Percentiles rank a stretch among this genome's conserved stretches.
phyloP scores from a whole-genome alignment of 2,797 vertebrate genomes.

The Halcyon chelicuti region DNA sequence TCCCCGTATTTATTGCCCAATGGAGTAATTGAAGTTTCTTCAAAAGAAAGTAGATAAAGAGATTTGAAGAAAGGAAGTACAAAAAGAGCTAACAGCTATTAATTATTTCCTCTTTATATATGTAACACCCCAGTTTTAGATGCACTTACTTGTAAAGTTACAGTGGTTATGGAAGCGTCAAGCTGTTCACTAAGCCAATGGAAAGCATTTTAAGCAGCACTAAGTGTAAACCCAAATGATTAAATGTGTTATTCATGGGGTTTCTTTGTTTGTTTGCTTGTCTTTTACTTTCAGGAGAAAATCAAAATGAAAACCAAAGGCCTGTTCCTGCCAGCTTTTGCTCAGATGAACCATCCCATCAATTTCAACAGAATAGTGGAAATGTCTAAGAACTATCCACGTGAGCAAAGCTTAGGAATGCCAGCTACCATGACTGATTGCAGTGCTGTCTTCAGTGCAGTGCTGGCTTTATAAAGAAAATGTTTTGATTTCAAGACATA shows the following conservation, averaged over 20 bases:
- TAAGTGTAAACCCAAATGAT: background rate
- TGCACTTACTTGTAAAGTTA: background rate
- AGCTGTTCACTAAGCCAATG: background rate
- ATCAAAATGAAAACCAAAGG: background rate
- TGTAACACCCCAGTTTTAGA: background rate
- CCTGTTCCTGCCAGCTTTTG: background rate
- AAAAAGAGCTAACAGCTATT: background rate
- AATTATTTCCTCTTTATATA: constrained; percentile 14
- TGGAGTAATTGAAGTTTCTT: background rate
- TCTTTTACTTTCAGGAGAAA: constrained; percentile 11
- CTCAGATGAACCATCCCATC: background rate
- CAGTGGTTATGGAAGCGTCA: background rate
- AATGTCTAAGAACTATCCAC: background rate
- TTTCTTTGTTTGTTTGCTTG: background rate
- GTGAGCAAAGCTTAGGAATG: background rate
- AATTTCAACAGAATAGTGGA: background rate
- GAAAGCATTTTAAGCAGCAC: background rate
- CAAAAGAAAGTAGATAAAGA: background rate
- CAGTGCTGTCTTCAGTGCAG: background rate
- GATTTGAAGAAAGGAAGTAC: background rate
- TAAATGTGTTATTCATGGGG: background rate
- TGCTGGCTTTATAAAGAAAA: constrained; percentile 16
- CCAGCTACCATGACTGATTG: background rate
- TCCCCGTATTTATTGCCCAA: background rate
- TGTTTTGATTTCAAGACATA: constrained; percentile 1